Evolutionary conservation across 2,888 invertebrate species (phyloP).

Genomic region (Scelioninae gen. 1): DNA sequence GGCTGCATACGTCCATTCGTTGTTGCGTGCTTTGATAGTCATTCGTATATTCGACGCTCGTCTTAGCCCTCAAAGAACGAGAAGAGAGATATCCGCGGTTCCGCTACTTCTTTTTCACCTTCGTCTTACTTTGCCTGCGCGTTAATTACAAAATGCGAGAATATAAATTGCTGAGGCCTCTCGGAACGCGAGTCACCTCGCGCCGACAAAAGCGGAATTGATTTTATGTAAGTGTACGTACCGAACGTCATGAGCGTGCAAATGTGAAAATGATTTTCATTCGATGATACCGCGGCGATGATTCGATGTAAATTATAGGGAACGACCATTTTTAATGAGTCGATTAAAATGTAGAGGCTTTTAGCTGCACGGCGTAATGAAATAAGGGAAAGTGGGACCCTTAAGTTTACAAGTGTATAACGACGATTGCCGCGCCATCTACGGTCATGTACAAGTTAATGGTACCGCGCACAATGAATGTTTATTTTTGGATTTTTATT

Average conservation of each 20-base stretch:
- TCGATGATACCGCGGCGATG: slow-evolving; percentile 53
- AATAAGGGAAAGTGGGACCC: slow-evolving; percentile 27
- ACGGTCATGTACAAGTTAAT: background rate
- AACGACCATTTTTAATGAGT: slow-evolving; percentile 58
- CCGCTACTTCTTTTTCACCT: slow-evolving; percentile 78
- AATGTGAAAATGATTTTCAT: slow-evolving; percentile 67
- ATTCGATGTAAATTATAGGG: slow-evolving; percentile 66
- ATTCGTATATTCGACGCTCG: slow-evolving; percentile 68
- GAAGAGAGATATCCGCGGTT: slow-evolving; percentile 67
- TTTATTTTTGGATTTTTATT: slow-evolving; percentile 33
- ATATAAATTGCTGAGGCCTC: slow-evolving; percentile 80
- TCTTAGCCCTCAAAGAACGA: slow-evolving; percentile 52
- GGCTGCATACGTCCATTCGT: slow-evolving; percentile 62
- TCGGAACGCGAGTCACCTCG: slow-evolving; percentile 59
- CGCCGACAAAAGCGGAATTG: slow-evolving; percentile 67
- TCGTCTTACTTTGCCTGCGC: slow-evolving; percentile 70
- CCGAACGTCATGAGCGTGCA: slow-evolving; percentile 61
- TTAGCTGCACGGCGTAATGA: slow-evolving; percentile 31
- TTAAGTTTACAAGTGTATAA: slow-evolving; percentile 27
- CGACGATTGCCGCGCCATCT: slow-evolving; percentile 13
- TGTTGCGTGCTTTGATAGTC: slow-evolving; percentile 70
- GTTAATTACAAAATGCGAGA: slow-evolving; percentile 83
- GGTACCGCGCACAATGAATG: background rate
- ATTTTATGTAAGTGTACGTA: slow-evolving; percentile 56
- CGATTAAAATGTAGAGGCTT: slow-evolving; percentile 55